Conservation (phyloP, 2,797 vertebrate genomes). For the Lepidocolaptes lacrymiger region DNA sequence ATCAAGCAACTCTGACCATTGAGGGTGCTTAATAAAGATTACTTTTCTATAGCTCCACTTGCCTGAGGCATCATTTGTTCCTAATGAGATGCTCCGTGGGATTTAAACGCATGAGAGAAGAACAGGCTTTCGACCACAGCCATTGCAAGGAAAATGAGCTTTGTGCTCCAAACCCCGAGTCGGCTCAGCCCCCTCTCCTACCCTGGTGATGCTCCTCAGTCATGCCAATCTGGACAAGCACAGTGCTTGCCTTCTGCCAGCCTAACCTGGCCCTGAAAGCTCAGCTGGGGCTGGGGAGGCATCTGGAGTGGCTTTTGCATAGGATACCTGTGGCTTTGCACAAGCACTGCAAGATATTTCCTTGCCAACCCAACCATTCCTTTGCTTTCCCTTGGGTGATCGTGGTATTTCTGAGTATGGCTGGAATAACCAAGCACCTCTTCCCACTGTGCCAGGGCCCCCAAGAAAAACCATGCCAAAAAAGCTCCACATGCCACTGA, state of each 20-base stretch:
- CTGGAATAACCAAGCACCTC: not conserved
- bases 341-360: not conserved
- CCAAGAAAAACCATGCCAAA: not conserved
- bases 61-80: constrained; percentile 58
- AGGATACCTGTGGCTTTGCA: not conserved
- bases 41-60: constrained; percentile 20
- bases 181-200: not conserved
- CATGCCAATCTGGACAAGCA: not conserved
- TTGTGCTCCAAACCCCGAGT: not conserved
- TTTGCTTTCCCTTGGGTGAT: not conserved
- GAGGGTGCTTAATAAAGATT: constrained; percentile 60
- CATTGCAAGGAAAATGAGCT: not conserved
- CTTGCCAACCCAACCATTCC: not conserved
- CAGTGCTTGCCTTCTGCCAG: not conserved
- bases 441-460: not conserved
- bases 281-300: not conserved
- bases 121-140: not conserved
- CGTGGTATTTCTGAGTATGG: not conserved
- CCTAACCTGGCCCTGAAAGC: not conserved
- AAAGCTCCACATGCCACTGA: not conserved
- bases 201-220: not conserved
- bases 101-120: constrained; percentile 13
- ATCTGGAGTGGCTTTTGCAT: not conserved
- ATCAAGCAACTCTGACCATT: constrained; percentile 47
- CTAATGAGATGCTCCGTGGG: constrained; percentile 53